Base-by-base conservation (phyloP, 53 echinoderm and acorn worm genomes). In the Actinopyga echinites region DNA sequence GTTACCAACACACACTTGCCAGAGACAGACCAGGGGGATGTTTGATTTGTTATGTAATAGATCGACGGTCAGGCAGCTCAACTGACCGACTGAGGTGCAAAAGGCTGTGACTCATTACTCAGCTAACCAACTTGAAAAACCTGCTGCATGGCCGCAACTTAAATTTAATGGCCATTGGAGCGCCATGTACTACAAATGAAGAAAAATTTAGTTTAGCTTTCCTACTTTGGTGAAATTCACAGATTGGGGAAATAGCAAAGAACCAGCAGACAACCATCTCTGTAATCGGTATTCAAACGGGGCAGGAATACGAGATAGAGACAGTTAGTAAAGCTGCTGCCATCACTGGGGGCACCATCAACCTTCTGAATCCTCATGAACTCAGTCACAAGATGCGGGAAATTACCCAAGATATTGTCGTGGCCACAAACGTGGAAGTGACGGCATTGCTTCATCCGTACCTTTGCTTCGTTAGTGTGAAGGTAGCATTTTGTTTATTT, bases 211-310 rank as follows among this genome's bases (percentile, higher is more conserved):
- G n/a, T n/a, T 40, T 10, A 5, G 2, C 40, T 40, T 7, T 40
- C 8, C 8, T 40, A 40, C 40, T 40, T 40, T 40, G 7, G 2
- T 40, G n/a, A 40, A 40, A 40, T 68, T 15, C 15, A 11, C 79
- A 97, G 99, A 92, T 89, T 80, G 99, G 99, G 45, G 86, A 90
- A 19, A 88, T 90, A 21, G 94, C 99, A 0, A 88, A 94, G 79
- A 74, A 88, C 13, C 99, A 97, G 61, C 94, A 97, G 85, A 94
- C 94, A 1, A 97, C 94, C 19, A 94, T 97, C 59, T 97, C 99
- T 43, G 94, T 97, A 88, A 97, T 97, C 23, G 99, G 99, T 6
- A 90, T 97, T 17, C 87, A 95, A 83, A 89, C 91, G 1, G 73
- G 87, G 26, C 37, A 59, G 63, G 84, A 86, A 30, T 77, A 89